Conservation (phyloP, 2,888 invertebrate species). For the Sphaeridia pumilis region DNA sequence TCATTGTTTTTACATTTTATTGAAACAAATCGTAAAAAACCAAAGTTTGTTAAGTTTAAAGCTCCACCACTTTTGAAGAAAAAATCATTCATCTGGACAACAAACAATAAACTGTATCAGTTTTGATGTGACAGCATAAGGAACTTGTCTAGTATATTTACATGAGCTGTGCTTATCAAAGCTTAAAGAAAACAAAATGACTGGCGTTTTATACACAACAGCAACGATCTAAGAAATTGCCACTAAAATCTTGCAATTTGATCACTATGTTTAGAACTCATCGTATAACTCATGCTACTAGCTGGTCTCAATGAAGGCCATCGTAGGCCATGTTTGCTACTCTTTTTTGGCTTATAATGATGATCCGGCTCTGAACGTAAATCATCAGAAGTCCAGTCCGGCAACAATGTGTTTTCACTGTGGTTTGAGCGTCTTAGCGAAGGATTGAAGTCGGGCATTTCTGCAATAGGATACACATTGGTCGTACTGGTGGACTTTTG, state of each 20-base stretch:
- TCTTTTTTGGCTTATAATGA: slow-evolving; percentile 20
- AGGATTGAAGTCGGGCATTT: slow-evolving; percentile 34
- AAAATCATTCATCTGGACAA: too few species aligned
- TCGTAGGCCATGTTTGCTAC: slow-evolving; percentile 29
- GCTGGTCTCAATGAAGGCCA: slow-evolving; percentile 35
- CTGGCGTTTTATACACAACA: too few species aligned
- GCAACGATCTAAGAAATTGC: too few species aligned
- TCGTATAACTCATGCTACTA: slow-evolving; percentile 34
- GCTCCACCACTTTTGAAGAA: too few species aligned
- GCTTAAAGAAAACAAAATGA: too few species aligned
- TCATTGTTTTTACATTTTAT: too few species aligned
- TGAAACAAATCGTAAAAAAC: too few species aligned
- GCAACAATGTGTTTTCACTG: slow-evolving; percentile 33
- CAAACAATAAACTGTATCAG: too few species aligned
- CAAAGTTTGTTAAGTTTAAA: too few species aligned
- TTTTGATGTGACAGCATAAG: too few species aligned
- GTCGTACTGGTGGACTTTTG: slow-evolving; percentile 61
- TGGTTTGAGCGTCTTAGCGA: slow-evolving; percentile 32
- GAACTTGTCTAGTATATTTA: too few species aligned
- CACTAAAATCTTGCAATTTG: slow-evolving; percentile 17
- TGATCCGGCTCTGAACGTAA: slow-evolving; percentile 31
- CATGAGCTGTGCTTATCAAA: too few species aligned
- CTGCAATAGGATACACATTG: slow-evolving; percentile 28
- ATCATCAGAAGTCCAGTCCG: slow-evolving; percentile 34
- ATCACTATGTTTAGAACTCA: slow-evolving; percentile 18